Base-by-base conservation (phyloP, 2,888 invertebrate species). In the Liopterus haemorrhoidalis region DNA sequence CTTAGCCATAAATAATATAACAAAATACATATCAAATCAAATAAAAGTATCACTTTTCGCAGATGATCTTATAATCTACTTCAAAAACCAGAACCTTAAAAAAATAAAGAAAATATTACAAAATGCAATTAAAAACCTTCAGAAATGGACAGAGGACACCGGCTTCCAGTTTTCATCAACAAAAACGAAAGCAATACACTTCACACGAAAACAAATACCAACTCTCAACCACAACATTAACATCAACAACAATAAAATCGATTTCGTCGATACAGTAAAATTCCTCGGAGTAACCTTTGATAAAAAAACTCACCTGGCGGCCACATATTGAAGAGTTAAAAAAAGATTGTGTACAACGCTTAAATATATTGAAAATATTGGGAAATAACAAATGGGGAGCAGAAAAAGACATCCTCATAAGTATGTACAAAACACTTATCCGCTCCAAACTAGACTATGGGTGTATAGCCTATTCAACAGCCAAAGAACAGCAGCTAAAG, bases 301-400 rank as follows among this genome's bases (percentile, higher is more conserved):
- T 9, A 22, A 11, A n/a, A n/a, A 12, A 36, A 12, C 22, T 36
- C 6, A 22, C 21, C 12, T 36, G 22, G 36, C 22, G 24, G 24
- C 14, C 21, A 12, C 15, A 36, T n/a, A 12, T 36, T 11, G n/a
- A 9, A 36, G 15, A 36, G 9, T n/a, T 36, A 14, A 22, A 22
- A 21, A 14, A 4, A 4, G 36, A 36, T 18, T 2, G 9, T 3
- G 4, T 15, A 3, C 12, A 22, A 36, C 22, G 22, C 22, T 11
- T 36, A n/a, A 36, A 36, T n/a, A 36, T 36, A 5, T 9, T 36
- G 8, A 36, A 36, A 36, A 36, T 36, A 22, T 4, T 22, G 12
- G 14, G 22, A 22, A n/a, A 36, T 14, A 21, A 36, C 22, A 2
- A 36, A 3, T 36, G 36, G 36, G 36, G 36, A 21, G 36, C 21